A percentile compares a stretch with the other conserved stretches of the same genome.
These are phyloP conservation scores for Epizoanthus scotinus DNA, from an alignment of 92 coral and sea anemone species.

Conservation along the genomic window DNA sequence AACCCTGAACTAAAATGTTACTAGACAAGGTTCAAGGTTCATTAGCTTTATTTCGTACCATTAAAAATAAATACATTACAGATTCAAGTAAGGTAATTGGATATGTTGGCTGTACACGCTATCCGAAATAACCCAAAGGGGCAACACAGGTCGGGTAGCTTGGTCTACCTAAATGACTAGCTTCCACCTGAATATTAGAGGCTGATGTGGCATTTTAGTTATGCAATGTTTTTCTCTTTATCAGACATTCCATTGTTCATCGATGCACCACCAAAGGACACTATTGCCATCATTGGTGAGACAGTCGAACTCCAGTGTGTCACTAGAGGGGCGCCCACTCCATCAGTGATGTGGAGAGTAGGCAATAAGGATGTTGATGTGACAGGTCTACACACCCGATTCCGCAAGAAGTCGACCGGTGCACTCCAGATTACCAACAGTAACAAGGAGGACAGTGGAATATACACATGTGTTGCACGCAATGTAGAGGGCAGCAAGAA, in stretches of 20 bases:
- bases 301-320: slow-evolving; percentile 74
- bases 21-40: too few relatives aligned
- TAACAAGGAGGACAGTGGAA: slow-evolving; percentile 65
- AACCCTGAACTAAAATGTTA: too few relatives aligned
- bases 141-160: too few relatives aligned
- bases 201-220: too few relatives aligned
- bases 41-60: too few relatives aligned
- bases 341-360: slow-evolving; percentile 74
- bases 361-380: slow-evolving; percentile 53
- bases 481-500: slow-evolving; percentile 48
- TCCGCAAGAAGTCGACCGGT: slow-evolving; percentile 64
- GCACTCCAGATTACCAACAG: slow-evolving; percentile 64
- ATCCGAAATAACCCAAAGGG: too few relatives aligned
- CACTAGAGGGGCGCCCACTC: slow-evolving; percentile 69
- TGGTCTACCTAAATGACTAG: too few relatives aligned
- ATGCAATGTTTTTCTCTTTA: neutral
- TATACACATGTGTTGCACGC: slow-evolving; percentile 68
- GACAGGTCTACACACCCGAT: slow-evolving; percentile 52
- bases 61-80: too few relatives aligned
- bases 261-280: slow-evolving; percentile 71
- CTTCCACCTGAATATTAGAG: too few relatives aligned
- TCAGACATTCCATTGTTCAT: slow-evolving; percentile 74
- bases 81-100: too few relatives aligned
- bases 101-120: too few relatives aligned
- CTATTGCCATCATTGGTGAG: slow-evolving; percentile 63